These are phyloP conservation scores for Trachelipus rathkii DNA, from an alignment of 1,140 invertebrate genomes.

Conservation along the genomic window DNA sequence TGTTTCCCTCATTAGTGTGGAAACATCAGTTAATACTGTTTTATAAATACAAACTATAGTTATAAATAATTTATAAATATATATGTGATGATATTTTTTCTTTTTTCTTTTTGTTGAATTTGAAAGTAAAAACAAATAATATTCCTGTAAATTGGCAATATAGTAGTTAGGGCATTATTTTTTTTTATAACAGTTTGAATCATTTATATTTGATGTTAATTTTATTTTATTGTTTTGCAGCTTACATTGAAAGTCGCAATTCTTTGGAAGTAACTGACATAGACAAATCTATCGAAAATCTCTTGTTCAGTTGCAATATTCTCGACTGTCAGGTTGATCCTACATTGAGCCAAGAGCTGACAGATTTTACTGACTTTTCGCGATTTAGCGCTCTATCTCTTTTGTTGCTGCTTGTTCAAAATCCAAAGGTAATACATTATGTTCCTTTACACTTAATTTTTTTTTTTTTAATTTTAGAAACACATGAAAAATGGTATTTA, in stretches of 20 bases:
- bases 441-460: no score
- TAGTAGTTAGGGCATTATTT: no score
- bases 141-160: no score
- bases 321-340: constrained; percentile 42
- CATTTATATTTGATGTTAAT: constrained; percentile 4
- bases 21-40: no score
- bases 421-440: constrained; percentile 32
- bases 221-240: constrained; percentile 24
- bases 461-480: no score
- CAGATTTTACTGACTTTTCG: constrained; percentile 40
- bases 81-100: no score
- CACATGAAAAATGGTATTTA: no score
- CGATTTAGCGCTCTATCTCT: constrained; percentile 39
- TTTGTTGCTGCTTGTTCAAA: constrained; percentile 39
- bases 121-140: no score
- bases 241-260: constrained; percentile 36
- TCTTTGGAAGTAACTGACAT: constrained; percentile 39
- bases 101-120: no score
- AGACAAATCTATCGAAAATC: constrained; percentile 39
- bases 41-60: no score
- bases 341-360: constrained; percentile 34
- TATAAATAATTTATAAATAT: no score
- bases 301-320: constrained; percentile 35
- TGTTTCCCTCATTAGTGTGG: no score
- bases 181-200: not conserved